These are phyloP conservation scores for Protaetia brevitarsis DNA, from an alignment of 1,140 invertebrate species.

Conservation along the genomic window DNA sequence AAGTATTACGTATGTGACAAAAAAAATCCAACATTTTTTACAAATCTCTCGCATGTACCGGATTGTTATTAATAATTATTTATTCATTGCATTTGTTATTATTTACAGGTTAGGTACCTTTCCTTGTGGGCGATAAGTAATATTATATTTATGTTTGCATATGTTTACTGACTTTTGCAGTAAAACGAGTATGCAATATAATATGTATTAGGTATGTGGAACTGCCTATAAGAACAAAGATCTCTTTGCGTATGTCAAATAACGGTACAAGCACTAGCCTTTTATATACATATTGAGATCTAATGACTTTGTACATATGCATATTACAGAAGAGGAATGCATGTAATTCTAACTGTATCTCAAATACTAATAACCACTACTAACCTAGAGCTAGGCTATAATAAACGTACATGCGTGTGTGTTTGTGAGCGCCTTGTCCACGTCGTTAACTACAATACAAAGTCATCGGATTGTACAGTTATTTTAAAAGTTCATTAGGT, in stretches of 20 bases:
- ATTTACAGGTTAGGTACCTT: too few species aligned
- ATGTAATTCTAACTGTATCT: constrained; percentile 12
- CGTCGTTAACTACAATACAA: too few species aligned
- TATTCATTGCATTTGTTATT: too few species aligned
- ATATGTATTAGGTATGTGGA: too few species aligned
- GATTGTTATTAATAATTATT: too few species aligned
- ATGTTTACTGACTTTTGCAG: not conserved
- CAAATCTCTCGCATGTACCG: too few species aligned
- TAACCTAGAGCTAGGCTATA: not conserved
- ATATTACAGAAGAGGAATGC: not conserved
- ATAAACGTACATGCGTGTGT: not conserved
- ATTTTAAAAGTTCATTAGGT: not conserved
- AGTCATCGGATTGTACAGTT: constrained; percentile 9
- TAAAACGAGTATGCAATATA: not conserved
- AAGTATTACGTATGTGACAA: too few species aligned
- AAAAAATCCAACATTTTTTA: too few species aligned
- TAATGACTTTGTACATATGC: constrained; percentile 15
- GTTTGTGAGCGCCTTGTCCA: too few species aligned
- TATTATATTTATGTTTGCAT: too few species aligned
- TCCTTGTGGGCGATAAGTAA: too few species aligned
- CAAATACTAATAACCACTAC: constrained; percentile 11
- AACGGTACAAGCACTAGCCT: constrained; percentile 10
- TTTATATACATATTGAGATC: constrained; percentile 16
- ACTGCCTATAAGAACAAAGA: not conserved
- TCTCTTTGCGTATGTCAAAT: constrained; percentile 13